These are phyloP conservation scores for Formica exsecta DNA, from an alignment of 1,140 invertebrate species.

Conservation along the genomic window DNA sequence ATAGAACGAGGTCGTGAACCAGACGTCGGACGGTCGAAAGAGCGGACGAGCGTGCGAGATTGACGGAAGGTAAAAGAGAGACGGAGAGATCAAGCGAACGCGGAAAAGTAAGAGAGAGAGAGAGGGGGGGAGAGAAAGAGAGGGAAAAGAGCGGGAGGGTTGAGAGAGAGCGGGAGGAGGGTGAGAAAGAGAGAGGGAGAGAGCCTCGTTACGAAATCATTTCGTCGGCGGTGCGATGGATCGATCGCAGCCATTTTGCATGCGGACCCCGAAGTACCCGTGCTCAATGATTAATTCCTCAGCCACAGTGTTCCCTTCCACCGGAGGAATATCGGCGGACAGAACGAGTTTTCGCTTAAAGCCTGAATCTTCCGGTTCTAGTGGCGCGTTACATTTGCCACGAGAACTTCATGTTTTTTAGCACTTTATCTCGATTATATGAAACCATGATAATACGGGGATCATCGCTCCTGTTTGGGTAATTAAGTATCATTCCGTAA, in stretches of 20 bases:
- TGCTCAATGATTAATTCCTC: slow-evolving; percentile 72
- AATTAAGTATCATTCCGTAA: not conserved
- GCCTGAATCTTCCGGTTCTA: not conserved
- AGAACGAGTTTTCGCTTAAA: slow-evolving; percentile 52
- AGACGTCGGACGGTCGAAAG: slow-evolving; percentile 67
- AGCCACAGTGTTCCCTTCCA: slow-evolving; percentile 35
- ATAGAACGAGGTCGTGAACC: slow-evolving; percentile 77
- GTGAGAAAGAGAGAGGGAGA: slow-evolving; percentile 21
- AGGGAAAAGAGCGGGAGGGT: slow-evolving; percentile 28
- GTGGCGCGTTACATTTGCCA: not conserved
- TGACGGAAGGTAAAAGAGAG: slow-evolving; percentile 7
- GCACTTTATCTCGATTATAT: not conserved
- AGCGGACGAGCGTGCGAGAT: slow-evolving; percentile 36
- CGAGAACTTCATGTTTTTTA: not conserved
- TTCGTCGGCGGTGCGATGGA: slow-evolving; percentile 71
- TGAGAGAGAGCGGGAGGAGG: slow-evolving; percentile 35
- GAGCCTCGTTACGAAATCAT: slow-evolving; percentile 73
- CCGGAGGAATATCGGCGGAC: slow-evolving; percentile 28
- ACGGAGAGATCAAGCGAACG: slow-evolving; percentile 24
- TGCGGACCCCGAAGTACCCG: slow-evolving; percentile 63
- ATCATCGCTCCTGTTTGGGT: not conserved
- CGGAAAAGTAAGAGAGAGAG: not conserved
- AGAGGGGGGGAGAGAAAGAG: slow-evolving; percentile 23
- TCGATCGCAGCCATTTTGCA: slow-evolving; percentile 75
- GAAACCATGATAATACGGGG: not conserved